These are phyloP conservation scores for Notolabrus celidotus DNA, from an alignment of 2,797 vertebrate genomes.

Conservation along the genomic window DNA sequence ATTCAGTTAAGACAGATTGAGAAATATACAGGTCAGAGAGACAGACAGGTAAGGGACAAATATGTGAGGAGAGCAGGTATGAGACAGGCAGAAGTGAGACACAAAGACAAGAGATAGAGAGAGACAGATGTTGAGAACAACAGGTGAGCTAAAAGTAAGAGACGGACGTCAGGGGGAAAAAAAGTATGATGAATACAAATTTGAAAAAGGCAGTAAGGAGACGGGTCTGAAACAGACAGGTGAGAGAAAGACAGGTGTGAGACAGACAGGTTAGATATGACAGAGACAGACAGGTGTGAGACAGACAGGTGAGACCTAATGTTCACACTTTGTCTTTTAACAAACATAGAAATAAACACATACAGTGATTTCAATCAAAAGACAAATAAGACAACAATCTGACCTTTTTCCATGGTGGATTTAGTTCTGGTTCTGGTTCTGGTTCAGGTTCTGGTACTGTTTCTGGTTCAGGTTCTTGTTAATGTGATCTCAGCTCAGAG, in stretches of 20 bases:
- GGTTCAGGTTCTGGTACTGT: background rate
- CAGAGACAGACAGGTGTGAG: background rate
- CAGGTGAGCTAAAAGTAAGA: no score
- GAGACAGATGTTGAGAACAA: background rate
- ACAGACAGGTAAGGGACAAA: background rate
- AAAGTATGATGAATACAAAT: no score
- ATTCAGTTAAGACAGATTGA: background rate
- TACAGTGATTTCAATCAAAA: background rate
- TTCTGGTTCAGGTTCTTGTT: background rate
- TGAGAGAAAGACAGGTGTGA: background rate
- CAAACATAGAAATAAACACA: background rate
- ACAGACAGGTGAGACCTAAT: background rate
- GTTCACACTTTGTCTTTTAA: background rate
- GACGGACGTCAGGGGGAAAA: no score
- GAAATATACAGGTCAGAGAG: background rate
- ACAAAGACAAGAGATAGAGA: background rate
- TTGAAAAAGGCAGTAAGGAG: background rate
- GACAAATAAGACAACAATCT: conserved; percentile 4
- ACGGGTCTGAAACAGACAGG: background rate
- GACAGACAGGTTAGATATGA: no score
- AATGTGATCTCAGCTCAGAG: conserved; percentile 11
- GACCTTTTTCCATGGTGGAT: conserved; percentile 65
- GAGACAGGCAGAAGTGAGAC: background rate
- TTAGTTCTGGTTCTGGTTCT: background rate
- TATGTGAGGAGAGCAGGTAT: background rate